Conservation (phyloP, 1,140 invertebrate species). For the Meloidogyne chitwoodi region DNA sequence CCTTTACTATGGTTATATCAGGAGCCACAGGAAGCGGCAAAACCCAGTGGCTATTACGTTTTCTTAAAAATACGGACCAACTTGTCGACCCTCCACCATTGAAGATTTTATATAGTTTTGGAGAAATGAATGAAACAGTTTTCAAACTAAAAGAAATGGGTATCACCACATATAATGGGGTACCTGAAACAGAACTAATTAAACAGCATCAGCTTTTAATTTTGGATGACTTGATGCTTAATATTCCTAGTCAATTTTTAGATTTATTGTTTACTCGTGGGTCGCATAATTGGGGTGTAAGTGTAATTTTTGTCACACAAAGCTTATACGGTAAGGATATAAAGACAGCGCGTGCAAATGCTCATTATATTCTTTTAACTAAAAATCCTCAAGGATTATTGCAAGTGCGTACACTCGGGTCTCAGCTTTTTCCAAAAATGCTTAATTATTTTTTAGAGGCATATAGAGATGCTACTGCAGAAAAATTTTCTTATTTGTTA, state of each 20-base stretch:
- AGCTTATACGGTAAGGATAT: constrained; percentile 30
- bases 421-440: constrained; percentile 27
- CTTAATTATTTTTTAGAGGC: constrained; percentile 15
- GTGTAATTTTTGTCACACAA: constrained; percentile 27
- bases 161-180: not conserved
- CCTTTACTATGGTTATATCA: constrained; percentile 29
- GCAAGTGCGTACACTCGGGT: constrained; percentile 25
- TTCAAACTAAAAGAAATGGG: constrained; percentile 14
- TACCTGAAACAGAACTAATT: not conserved
- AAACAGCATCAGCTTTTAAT: constrained; percentile 9
- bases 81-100: not conserved
- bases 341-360: constrained; percentile 25
- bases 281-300: constrained; percentile 34
- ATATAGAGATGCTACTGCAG: constrained; percentile 19
- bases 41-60: constrained; percentile 22
- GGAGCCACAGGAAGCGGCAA: constrained; percentile 26
- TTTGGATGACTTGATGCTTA: constrained; percentile 21
- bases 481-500: constrained; percentile 22
- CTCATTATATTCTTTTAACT: constrained; percentile 32
- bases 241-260: constrained; percentile 22
- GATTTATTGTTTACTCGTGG: constrained; percentile 24
- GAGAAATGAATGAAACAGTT: constrained; percentile 23
- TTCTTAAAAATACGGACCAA: not conserved
- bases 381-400: constrained; percentile 23
- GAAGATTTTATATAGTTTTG: constrained; percentile 25